phyloP scores from a whole-genome alignment of 2,797 vertebrate genomes.

The Apogon talboti region DNA sequence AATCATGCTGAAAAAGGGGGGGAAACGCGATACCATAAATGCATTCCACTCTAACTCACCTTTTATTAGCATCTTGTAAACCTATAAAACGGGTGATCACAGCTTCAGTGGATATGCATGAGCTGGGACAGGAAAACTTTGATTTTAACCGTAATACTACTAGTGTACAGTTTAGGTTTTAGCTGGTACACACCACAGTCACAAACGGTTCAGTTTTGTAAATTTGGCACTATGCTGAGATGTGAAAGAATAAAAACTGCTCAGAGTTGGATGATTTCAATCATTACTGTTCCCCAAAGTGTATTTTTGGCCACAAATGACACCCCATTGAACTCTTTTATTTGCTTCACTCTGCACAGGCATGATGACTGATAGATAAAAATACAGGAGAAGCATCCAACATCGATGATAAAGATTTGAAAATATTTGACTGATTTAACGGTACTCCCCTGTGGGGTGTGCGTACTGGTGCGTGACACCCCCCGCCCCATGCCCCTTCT shows the following conservation, averaged over 20 bases:
- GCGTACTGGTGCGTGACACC: neutral
- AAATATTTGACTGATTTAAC: neutral
- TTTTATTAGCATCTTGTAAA: slow-evolving; percentile 30
- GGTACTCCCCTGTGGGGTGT: neutral
- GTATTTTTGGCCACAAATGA: neutral
- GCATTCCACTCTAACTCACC: slow-evolving; percentile 21
- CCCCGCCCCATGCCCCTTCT: neutral
- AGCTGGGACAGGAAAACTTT: too few relatives aligned
- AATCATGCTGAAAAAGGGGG: neutral
- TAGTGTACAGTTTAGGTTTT: neutral
- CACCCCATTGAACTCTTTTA: neutral
- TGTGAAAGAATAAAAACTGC: neutral
- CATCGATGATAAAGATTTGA: too few relatives aligned
- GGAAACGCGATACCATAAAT: neutral
- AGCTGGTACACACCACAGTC: neutral
- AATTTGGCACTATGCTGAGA: neutral
- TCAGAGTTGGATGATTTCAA: neutral
- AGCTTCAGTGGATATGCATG: neutral
- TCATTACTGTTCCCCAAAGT: neutral
- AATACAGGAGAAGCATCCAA: too few relatives aligned
- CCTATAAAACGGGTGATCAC: neutral
- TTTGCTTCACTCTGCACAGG: neutral
- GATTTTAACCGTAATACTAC: neutral
- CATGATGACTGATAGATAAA: neutral
- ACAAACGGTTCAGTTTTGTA: neutral